Conservation (phyloP, 2,113 vertebrate species). For the Smithornis capensis region DNA sequence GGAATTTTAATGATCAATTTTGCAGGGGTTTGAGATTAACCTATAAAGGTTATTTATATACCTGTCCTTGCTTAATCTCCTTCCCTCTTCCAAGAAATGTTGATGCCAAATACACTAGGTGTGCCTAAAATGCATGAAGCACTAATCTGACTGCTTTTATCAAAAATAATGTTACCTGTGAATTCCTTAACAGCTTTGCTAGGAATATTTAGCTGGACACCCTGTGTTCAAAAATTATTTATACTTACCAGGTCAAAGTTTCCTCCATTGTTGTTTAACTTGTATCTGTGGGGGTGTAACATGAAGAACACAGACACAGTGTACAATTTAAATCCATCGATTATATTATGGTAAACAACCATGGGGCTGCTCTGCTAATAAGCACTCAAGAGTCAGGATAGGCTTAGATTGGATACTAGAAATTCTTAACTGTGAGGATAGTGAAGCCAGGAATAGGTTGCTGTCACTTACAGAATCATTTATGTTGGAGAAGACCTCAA, state of each 20-base stretch:
- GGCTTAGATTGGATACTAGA: not conserved
- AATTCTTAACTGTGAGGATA: not conserved
- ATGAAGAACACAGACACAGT: not conserved
- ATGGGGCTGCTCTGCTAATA: not conserved
- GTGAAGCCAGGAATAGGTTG: not conserved
- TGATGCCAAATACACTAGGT: not conserved
- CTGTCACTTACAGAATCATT: not conserved
- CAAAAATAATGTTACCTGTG: not conserved
- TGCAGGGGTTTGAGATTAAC: not conserved
- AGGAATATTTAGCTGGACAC: not conserved
- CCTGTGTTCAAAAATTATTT: not conserved
- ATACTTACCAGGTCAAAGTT: not conserved
- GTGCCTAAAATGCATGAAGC: not conserved
- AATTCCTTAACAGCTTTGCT: not conserved
- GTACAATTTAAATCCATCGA: not conserved
- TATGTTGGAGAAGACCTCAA: not conserved
- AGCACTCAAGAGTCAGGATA: accelerated
- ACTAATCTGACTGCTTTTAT: not conserved
- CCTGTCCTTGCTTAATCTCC: not conserved
- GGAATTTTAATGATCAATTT: not conserved
- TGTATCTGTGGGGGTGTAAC: not conserved
- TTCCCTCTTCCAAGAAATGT: not conserved
- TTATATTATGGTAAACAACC: not conserved
- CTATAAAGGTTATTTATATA: not conserved
- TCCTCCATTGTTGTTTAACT: not conserved